A percentile compares a stretch with the other conserved stretches of the same genome.
These are phyloP conservation scores for Polylopha cassiicola DNA, from an alignment of 2,888 invertebrate genomes.

Conservation along the genomic window DNA sequence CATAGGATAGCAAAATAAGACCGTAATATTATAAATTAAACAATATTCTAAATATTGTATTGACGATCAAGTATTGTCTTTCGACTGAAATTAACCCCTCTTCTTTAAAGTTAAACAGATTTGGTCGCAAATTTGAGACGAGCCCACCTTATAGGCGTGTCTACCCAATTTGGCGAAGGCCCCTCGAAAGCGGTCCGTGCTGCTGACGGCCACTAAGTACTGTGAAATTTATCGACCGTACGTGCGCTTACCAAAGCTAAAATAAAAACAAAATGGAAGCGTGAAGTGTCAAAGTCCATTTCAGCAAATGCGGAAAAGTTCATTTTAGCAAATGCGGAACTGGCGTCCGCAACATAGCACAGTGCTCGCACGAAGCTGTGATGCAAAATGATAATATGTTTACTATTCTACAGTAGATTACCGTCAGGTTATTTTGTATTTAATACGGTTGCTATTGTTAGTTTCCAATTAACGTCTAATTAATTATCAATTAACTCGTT, in stretches of 20 bases:
- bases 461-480: no score
- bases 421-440: no score
- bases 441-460: no score
- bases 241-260: constrained; percentile 49
- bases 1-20: no score
- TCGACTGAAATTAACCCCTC: neutral
- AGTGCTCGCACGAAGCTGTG: constrained; percentile 14
- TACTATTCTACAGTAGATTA: no score
- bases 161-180: constrained; percentile 54
- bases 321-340: constrained; percentile 25
- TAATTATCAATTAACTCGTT: no score
- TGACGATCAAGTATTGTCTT: no score
- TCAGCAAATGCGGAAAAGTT: constrained; percentile 27
- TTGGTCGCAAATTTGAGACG: constrained; percentile 23
- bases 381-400: constrained; percentile 16
- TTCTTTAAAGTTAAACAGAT: constrained; percentile 11
- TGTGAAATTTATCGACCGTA: constrained; percentile 65
- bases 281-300: constrained; percentile 55
- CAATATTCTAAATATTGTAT: no score
- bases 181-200: constrained; percentile 51
- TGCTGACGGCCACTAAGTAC: constrained; percentile 59
- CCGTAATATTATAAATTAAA: no score
- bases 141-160: constrained; percentile 42
- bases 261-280: constrained; percentile 53
- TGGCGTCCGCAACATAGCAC: constrained; percentile 32